Evolutionary conservation across 2,888 invertebrate genomes (phyloP).

Genomic region (Physocephala rufipes): DNA sequence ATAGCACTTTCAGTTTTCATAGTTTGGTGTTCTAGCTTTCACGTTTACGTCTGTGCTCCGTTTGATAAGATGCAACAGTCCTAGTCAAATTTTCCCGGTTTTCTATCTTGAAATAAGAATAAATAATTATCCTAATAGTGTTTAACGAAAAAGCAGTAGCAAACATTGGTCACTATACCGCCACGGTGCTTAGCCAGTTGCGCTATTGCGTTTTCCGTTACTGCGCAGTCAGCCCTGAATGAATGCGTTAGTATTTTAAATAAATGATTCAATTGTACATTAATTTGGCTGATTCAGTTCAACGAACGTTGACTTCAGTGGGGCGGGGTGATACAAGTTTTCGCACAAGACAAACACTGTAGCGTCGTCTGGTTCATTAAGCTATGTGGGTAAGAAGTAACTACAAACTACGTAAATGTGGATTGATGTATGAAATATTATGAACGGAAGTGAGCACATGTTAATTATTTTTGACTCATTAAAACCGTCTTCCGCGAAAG

Average conservation of each 20-base stretch:
- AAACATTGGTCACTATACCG: not conserved
- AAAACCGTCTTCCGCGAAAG: not conserved
- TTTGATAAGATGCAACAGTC: not conserved
- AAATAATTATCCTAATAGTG: not conserved
- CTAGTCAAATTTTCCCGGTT: not conserved
- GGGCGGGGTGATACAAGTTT: slow-evolving; percentile 7
- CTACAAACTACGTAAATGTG: not conserved
- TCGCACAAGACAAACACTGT: no score
- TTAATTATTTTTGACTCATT: not conserved
- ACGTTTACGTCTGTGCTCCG: no score
- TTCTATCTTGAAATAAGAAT: not conserved
- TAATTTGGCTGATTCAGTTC: not conserved
- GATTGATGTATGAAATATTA: not conserved
- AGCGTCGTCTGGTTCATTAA: not conserved
- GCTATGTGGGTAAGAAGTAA: not conserved
- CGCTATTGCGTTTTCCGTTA: slow-evolving; percentile 2
- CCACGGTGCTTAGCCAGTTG: slow-evolving; percentile 35
- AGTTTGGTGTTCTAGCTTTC: slow-evolving; percentile 37
- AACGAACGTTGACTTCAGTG: slow-evolving; percentile 5
- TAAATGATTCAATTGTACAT: slow-evolving; percentile 59
- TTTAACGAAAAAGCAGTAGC: not conserved
- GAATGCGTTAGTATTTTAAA: slow-evolving; percentile 62
- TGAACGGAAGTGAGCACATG: not conserved
- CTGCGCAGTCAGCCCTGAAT: slow-evolving; percentile 35
- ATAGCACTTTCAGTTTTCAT: slow-evolving; percentile 43